Conservation (phyloP, 2,113 vertebrate species). For the Piaya cayana region DNA sequence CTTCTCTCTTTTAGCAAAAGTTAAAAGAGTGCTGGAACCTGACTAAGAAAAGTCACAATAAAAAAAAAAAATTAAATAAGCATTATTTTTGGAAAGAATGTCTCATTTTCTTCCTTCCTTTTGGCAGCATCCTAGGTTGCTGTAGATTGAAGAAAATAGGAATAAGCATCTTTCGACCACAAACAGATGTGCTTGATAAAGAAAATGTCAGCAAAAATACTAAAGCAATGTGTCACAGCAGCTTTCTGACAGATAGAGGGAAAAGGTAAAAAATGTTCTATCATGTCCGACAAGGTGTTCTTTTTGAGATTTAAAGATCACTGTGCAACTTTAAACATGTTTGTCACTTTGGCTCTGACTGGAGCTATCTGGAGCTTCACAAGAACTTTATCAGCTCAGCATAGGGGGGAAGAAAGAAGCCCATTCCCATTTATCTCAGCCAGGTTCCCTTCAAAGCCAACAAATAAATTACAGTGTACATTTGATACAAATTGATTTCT, state of each 20-base stretch:
- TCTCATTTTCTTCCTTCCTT: slow-evolving; percentile 75
- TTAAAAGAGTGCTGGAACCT: not conserved
- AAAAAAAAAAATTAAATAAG: not conserved
- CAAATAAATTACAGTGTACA: slow-evolving; percentile 99
- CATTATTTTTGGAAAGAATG: slow-evolving; percentile 65
- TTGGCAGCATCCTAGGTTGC: slow-evolving; percentile 60
- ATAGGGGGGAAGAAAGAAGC: slow-evolving; percentile 80
- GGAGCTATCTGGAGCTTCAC: slow-evolving; percentile 97
- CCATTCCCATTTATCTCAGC: slow-evolving; percentile 98
- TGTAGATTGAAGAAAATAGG: slow-evolving; percentile 79
- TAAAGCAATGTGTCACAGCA: slow-evolving; percentile 92
- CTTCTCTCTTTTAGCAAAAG: not conserved
- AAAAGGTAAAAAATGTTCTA: slow-evolving; percentile 99
- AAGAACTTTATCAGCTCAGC: slow-evolving; percentile 97
- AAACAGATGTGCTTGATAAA: slow-evolving; percentile 97
- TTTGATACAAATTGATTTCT: slow-evolving; percentile 99
- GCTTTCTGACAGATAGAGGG: slow-evolving; percentile 93
- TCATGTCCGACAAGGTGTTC: slow-evolving; percentile 99
- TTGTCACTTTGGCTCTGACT: slow-evolving; percentile 97
- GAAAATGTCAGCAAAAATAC: slow-evolving; percentile 99
- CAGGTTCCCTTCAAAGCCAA: slow-evolving; percentile 99
- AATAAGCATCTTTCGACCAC: slow-evolving; percentile 89
- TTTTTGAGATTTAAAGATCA: slow-evolving; percentile 99
- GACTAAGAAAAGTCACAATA: slow-evolving; percentile 12
- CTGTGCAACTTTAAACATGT: slow-evolving; percentile 98